These are phyloP conservation scores for Syngnathus typhle DNA, from an alignment of 2,113 vertebrate species.

Conservation along the genomic window DNA sequence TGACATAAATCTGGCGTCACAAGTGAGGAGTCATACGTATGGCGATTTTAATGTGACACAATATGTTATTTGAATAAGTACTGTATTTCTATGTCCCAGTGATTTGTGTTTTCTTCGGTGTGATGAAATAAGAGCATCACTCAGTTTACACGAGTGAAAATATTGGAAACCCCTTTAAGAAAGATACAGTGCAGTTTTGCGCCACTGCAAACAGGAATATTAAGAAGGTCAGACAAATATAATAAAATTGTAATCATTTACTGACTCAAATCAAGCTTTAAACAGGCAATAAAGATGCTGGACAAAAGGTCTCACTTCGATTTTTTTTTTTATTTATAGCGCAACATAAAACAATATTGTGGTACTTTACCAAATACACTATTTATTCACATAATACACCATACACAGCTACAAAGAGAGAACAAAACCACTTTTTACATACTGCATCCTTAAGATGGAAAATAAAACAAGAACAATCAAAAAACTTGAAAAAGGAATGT, in stretches of 20 bases:
- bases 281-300: not conserved
- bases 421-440: constrained; percentile 78
- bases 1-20: too few species aligned
- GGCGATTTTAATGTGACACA: too few species aligned
- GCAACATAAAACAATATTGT: constrained; percentile 82
- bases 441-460: constrained; percentile 79
- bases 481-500: constrained; percentile 74
- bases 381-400: constrained; percentile 83
- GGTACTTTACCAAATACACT: constrained; percentile 76
- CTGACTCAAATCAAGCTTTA: not conserved
- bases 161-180: not conserved
- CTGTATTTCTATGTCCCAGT: too few species aligned
- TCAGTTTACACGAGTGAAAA: not conserved
- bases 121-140: not conserved
- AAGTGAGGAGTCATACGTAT: too few species aligned
- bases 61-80: too few species aligned
- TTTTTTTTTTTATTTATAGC: constrained; percentile 70
- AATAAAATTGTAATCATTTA: not conserved
- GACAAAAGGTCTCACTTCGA: constrained; percentile 64
- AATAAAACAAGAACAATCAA: constrained; percentile 71
- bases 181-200: not conserved
- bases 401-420: constrained; percentile 81
- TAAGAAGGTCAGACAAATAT: not conserved
- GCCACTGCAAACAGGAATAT: too few species aligned
- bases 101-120: too few species aligned